Evolutionary conservation across 2,113 vertebrate species (phyloP), one percentile per base, ranked within the genome.

Genomic region (Thalassoma bifasciatum): DNA sequence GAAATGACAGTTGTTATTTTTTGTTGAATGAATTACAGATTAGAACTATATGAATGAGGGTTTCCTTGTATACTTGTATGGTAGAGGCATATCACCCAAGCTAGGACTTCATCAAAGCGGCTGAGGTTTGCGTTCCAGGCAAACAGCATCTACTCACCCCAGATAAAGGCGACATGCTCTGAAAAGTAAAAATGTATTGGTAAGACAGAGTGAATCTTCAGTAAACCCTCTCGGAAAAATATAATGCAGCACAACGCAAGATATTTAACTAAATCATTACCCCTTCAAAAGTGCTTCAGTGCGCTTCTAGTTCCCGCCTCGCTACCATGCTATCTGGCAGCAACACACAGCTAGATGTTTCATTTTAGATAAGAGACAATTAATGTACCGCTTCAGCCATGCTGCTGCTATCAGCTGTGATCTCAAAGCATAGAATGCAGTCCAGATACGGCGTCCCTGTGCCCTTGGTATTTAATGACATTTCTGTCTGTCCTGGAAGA

Each of bases 351-450:
- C 59, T 38, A 64, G 82, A 88, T 81, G 75, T 89, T 89, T 89
- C 75, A 91, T 90, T 90, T 87, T 54, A 91, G 90, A 91, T 92
- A 90, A 86, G 86, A 81, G 59, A 76, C 73, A 88, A 90, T 90
- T 86, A 91, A 80, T 80, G 83, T 57, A 56, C 54, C 71, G 65
- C 72, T 86, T 89, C 74, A 82, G 72, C 79, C 23, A 24, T 54
- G 24, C 17, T 16, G 7, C 65, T 34, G 36, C 80, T 89, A 90
- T 90, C 88, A 73, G 73, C 58, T 69, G 68, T 59, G 64, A 89
- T 89, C 82, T 86, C 83, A 66, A 72, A 78, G 59, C 77, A 57
- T 77, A 76, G 81, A 83, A 86, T 68, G 64, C 70, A 75, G 65
- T 75, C 84, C 78, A 77, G 86, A 86, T 81, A 85, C 7, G 4